A percentile compares a stretch with the other conserved stretches of the same genome.
phyloP scores from a whole-genome alignment of 1,140 invertebrate species.

The Eumaeus atala region DNA sequence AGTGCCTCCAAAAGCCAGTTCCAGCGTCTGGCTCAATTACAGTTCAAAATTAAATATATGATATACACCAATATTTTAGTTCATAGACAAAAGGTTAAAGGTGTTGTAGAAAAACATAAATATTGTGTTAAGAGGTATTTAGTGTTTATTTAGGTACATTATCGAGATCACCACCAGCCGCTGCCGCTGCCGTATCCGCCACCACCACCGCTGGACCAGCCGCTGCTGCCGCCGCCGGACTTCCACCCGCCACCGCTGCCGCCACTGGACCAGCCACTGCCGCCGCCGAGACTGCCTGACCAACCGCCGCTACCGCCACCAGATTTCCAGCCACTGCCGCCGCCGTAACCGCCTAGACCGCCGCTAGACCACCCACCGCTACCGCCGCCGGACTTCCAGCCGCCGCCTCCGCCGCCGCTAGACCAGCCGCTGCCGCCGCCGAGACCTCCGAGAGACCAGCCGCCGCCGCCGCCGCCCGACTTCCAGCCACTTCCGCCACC shows the following conservation, averaged over 20 bases:
- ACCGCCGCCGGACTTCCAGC: conserved; percentile 26
- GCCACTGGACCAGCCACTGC: conserved; percentile 19
- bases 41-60: too few relatives aligned
- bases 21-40: too few relatives aligned
- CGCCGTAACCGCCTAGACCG: too few relatives aligned
- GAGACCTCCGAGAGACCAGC: conserved; percentile 18
- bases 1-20: too few relatives aligned
- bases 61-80: too few relatives aligned
- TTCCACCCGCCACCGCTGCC: too few relatives aligned
- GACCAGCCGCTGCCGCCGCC: conserved; percentile 26
- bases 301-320: conserved; percentile 27
- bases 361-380: conserved; percentile 30
- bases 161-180: conserved; percentile 16
- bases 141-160: not conserved
- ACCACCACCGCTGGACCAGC: too few relatives aligned
- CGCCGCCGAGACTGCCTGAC: conserved; percentile 26
- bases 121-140: conserved; percentile 4
- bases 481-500: conserved; percentile 27
- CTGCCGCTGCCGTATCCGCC: too few relatives aligned
- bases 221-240: too few relatives aligned
- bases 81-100: too few relatives aligned
- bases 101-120: too few relatives aligned
- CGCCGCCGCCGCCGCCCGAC: conserved; percentile 26
- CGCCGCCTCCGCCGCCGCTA: conserved; percentile 28
- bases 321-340: conserved; percentile 30